Percentiles rank a stretch among this genome's conserved stretches.
These are phyloP conservation scores for Pseudorasbora parva DNA, from an alignment of 2,113 vertebrate species.

Conservation along the genomic window DNA sequence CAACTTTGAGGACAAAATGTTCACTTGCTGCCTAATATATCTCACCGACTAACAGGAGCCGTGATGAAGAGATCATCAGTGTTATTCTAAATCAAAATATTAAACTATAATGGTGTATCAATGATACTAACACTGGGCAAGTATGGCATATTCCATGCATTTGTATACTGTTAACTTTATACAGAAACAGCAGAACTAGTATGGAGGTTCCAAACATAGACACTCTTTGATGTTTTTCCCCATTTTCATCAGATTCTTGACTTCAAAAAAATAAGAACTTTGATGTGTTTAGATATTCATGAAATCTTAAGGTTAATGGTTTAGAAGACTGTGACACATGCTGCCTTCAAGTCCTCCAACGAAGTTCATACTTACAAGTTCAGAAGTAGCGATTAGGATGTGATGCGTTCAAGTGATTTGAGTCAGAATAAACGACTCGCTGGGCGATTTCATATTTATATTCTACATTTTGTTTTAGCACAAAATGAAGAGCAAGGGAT, in stretches of 20 bases:
- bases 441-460: not conserved
- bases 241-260: not conserved
- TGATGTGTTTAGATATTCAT: not conserved
- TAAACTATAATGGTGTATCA: not conserved
- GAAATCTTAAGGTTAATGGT: conserved; percentile 14
- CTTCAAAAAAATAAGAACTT: not conserved
- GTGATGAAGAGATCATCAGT: too few species aligned
- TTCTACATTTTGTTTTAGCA: not conserved
- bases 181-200: not conserved
- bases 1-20: too few species aligned
- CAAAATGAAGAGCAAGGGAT: not conserved
- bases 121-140: not conserved
- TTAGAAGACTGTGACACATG: not conserved
- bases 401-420: not conserved
- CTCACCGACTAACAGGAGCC: too few species aligned
- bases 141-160: not conserved
- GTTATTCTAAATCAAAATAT: too few species aligned
- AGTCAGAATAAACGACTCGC: not conserved
- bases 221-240: too few species aligned
- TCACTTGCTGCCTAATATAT: too few species aligned
- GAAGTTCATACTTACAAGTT: not conserved
- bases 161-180: not conserved
- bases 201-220: not conserved
- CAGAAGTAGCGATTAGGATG: not conserved
- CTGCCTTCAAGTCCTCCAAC: not conserved